Evolutionary conservation across 2,113 vertebrate species (phyloP).

Genomic region (Gobius niger): DNA sequence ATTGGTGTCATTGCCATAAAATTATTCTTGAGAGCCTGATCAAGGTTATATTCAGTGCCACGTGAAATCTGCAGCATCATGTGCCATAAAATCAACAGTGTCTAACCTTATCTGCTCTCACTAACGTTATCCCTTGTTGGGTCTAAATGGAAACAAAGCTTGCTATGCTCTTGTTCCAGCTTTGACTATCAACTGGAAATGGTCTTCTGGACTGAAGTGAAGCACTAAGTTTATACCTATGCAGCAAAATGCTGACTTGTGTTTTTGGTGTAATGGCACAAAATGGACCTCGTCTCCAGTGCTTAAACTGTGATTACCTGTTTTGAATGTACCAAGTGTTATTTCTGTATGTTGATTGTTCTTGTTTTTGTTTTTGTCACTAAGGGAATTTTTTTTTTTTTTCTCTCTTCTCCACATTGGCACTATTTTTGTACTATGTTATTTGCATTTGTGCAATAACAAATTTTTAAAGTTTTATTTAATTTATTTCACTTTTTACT

Average conservation of each 20-base stretch:
- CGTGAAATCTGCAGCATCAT: constrained; percentile 30
- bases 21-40: constrained; percentile 15
- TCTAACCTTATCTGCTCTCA: constrained; percentile 23
- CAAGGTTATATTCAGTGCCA: constrained; percentile 16
- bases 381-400: constrained; percentile 24
- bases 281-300: constrained; percentile 71
- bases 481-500: constrained; percentile 70
- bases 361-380: constrained; percentile 50
- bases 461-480: constrained; percentile 57
- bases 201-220: constrained; percentile 44
- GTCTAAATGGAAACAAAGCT: constrained; percentile 41
- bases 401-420: constrained; percentile 34
- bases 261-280: constrained; percentile 69
- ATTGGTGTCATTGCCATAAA: constrained; percentile 12
- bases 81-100: constrained; percentile 54
- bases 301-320: constrained; percentile 86
- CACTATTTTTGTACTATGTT: constrained; percentile 51
- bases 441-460: constrained; percentile 62
- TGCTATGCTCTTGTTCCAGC: constrained; percentile 32
- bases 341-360: constrained; percentile 79
- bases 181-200: constrained; percentile 38
- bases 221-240: constrained; percentile 72
- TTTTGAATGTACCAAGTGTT: constrained; percentile 75
- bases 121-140: constrained; percentile 17
- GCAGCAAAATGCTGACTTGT: constrained; percentile 63